These are phyloP conservation scores for Machimus atricapillus DNA, from an alignment of 2,888 invertebrate genomes.

Conservation along the genomic window DNA sequence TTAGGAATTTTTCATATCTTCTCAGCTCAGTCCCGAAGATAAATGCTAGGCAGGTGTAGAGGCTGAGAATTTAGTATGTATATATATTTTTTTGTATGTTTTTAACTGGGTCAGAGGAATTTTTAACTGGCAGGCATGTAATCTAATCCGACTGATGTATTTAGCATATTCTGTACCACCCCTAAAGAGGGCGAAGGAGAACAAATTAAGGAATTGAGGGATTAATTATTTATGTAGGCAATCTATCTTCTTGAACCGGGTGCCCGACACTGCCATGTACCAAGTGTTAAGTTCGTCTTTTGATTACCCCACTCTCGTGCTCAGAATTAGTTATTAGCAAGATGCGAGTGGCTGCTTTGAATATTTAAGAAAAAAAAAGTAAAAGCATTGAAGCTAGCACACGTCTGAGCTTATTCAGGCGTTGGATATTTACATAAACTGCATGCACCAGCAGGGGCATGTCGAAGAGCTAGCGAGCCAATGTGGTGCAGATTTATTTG, in stretches of 20 bases:
- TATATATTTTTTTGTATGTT: background rate
- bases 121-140: background rate
- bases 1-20: background rate
- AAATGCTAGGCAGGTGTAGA: background rate
- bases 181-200: background rate
- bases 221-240: background rate
- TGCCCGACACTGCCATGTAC: background rate
- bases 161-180: background rate
- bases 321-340: background rate
- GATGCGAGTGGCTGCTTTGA: background rate
- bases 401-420: background rate
- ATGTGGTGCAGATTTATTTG: background rate
- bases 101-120: background rate
- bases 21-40: background rate
- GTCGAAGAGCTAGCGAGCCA: background rate
- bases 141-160: background rate
- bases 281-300: background rate
- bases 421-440: background rate
- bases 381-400: background rate
- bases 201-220: background rate
- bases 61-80: background rate
- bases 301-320: background rate
- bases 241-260: background rate
- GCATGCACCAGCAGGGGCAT: background rate
- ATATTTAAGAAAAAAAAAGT: background rate